Base-by-base conservation (phyloP, 1,140 invertebrate genomes). In the Dendrolimus kikuchii region DNA sequence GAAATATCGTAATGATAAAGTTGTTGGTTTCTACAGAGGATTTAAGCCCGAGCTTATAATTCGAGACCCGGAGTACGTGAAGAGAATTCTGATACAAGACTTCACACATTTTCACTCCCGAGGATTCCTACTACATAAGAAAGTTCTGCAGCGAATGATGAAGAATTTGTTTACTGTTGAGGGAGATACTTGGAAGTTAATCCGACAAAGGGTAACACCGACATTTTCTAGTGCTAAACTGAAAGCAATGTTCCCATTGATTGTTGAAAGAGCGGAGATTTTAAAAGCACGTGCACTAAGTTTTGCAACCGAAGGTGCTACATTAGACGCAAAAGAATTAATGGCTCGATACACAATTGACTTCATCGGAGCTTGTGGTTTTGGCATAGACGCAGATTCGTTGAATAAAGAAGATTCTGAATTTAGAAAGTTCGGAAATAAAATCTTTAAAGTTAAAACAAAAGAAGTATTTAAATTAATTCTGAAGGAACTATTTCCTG, bases 171-270 rank as follows among this genome's bases (percentile, higher is more conserved):
- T 74, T 47, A 58, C 73, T 61, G 66, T 75, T 46, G 71, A 81
- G 51, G 73, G 75, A 0, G 72, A 87, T 9, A 62, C 85, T 57
- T 92, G 90, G 91, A 85, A 77, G 47, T 68, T 78, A 38, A 57
- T 91, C 7, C 71, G 90, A n/a, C 71, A 85, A 7, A 89, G 90
- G 53, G 62, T 92, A 37, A 88, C 86, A 4, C 90, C 90, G 0
- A 88, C 88, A 5, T 92, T 92, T 62, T 89, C 88, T 0, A 86
- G 87, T 1, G 86, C 86, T 37, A 90, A 90, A 64, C 79, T 91
- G 40, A 89, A 89, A 50, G 66, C 72, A 0, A 90, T 91, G 88
- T 89, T 90, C 47, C 67, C 74, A 5, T 67, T 80, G 2, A 74
- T 88, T 6, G 69, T 69, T n/a, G 78, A 78, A 40, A 73, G 77